Conservation (phyloP, 2,113 vertebrate species). For the Platysternon megacephalum region DNA sequence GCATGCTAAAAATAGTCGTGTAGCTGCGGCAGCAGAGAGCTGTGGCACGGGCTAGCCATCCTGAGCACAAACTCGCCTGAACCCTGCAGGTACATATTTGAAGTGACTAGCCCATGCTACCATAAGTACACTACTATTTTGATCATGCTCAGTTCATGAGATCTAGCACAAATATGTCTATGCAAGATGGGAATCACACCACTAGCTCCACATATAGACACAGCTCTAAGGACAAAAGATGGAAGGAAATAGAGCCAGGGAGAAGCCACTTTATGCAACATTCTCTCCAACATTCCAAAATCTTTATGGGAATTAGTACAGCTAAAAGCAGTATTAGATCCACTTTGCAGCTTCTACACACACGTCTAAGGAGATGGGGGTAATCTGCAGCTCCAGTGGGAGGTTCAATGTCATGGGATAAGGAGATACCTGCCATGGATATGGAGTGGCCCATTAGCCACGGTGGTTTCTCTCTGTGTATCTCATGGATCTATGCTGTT, state of each 20-base stretch:
- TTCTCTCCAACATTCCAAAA: not conserved
- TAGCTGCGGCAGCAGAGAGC: not conserved
- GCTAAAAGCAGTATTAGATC: not conserved
- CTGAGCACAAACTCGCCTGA: too few relatives aligned
- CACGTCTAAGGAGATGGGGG: not conserved
- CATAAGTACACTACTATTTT: not conserved
- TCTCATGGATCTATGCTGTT: not conserved
- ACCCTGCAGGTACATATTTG: not conserved
- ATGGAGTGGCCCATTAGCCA: not conserved
- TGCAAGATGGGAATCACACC: too few relatives aligned
- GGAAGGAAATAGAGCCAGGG: not conserved
- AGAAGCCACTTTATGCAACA: not conserved
- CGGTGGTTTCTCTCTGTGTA: fast-evolving
- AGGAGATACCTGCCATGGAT: fast-evolving
- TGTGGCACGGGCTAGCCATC: not conserved
- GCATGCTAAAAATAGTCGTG: not conserved
- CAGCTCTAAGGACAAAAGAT: not conserved
- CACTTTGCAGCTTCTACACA: not conserved
- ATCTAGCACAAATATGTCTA: not conserved
- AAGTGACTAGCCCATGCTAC: not conserved
- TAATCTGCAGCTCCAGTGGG: not conserved
- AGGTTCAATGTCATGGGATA: not conserved
- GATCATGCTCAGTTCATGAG: not conserved
- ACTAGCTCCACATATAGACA: too few relatives aligned
- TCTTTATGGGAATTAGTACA: not conserved